Conservation (phyloP, 2,888 invertebrate species). For the Didymodactylos carnosus region DNA sequence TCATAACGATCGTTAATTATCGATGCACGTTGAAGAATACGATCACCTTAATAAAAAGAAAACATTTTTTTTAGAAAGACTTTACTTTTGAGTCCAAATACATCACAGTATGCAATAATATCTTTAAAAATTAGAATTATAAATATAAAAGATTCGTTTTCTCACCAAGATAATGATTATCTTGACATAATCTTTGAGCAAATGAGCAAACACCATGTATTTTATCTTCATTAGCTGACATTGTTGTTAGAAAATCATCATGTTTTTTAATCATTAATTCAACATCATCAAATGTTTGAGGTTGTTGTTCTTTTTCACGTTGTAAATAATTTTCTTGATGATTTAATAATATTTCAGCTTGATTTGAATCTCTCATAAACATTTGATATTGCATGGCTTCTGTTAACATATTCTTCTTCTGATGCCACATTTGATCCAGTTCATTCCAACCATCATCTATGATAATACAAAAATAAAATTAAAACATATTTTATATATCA, state of each 20-base stretch:
- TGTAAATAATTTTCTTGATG: slow-evolving; percentile 89
- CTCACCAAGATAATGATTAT: slow-evolving; percentile 62
- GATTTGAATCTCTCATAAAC: slow-evolving; percentile 82
- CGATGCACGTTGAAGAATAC: neutral
- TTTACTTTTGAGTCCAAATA: too few species aligned
- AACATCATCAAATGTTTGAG: slow-evolving; percentile 73
- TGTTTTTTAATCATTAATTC: slow-evolving; percentile 89
- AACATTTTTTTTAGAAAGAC: too few species aligned
- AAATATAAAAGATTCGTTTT: too few species aligned
- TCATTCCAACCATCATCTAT: slow-evolving; percentile 99
- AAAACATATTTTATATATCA: too few species aligned
- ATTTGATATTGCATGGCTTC: slow-evolving; percentile 36
- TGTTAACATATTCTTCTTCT: slow-evolving; percentile 73
- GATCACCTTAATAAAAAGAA: too few species aligned
- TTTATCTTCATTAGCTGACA: slow-evolving; percentile 99
- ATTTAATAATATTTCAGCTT: slow-evolving; percentile 84
- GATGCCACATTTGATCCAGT: slow-evolving; percentile 98
- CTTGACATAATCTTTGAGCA: slow-evolving; percentile 59
- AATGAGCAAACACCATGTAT: slow-evolving; percentile 87
- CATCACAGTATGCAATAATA: too few species aligned
- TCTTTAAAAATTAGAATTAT: too few species aligned
- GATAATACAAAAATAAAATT: too few species aligned
- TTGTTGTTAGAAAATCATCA: slow-evolving; percentile 93
- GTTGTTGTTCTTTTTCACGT: slow-evolving; percentile 14
- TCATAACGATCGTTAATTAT: slow-evolving; percentile 1